Conservation (phyloP, 2,888 invertebrate species). For the Trissolcus japonicus region DNA sequence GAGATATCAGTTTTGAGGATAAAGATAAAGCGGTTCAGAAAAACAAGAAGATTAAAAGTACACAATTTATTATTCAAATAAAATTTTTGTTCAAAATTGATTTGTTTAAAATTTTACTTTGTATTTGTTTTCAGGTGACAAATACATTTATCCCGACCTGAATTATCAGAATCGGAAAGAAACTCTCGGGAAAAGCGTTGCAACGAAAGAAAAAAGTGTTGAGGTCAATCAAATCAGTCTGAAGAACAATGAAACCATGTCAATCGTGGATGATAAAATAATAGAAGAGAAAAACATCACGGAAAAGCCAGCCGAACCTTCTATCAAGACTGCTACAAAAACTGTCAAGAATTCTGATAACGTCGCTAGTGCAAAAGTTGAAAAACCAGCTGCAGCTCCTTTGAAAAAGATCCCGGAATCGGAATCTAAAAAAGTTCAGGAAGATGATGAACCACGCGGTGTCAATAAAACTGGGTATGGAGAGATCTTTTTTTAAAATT, state of each 20-base stretch:
- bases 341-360: neutral
- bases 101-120: neutral
- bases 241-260: conserved; percentile 3
- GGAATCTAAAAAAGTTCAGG: neutral
- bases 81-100: too few species aligned
- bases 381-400: neutral
- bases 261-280: neutral
- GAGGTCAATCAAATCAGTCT: conserved; percentile 3
- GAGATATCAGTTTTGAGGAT: conserved; percentile 55
- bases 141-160: conserved; percentile 21
- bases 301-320: neutral
- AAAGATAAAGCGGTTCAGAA: conserved; percentile 53
- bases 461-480: too few species aligned
- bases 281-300: neutral
- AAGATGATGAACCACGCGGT: neutral
- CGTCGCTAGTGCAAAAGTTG: neutral
- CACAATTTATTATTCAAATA: neutral
- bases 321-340: conserved; percentile 3
- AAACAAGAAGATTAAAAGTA: conserved; percentile 47
- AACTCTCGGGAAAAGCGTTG: neutral
- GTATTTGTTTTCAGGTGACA: conserved; percentile 7
- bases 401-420: neutral
- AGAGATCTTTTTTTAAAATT: neutral
- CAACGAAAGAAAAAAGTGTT: neutral
- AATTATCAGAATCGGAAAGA: conserved; percentile 9